These are phyloP conservation scores for Lucilia sericata DNA, from an alignment of 1,140 invertebrate species.

Conservation along the genomic window DNA sequence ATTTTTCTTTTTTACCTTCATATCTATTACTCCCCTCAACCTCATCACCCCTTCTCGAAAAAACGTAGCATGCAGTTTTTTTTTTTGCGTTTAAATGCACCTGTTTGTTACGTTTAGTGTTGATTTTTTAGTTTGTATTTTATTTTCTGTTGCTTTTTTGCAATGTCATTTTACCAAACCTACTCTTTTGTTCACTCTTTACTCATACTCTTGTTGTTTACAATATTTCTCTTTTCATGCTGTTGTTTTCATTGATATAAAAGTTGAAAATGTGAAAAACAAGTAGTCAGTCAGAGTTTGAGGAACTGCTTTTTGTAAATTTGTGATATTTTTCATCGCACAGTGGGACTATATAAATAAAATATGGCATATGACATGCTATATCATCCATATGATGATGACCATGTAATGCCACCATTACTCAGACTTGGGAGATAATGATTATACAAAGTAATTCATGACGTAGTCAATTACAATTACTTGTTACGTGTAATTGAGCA, in stretches of 20 bases:
- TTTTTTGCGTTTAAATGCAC: neutral
- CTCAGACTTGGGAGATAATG: too few relatives aligned
- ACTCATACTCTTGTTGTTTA: neutral
- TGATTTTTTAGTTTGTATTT: neutral
- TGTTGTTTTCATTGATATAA: constrained; percentile 22
- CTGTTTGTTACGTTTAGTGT: constrained; percentile 5
- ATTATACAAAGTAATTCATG: too few relatives aligned
- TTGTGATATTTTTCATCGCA: too few relatives aligned
- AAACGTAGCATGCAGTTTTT: too few relatives aligned
- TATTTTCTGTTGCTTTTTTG: neutral
- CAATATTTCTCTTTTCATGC: neutral
- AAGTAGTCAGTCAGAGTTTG: too few relatives aligned
- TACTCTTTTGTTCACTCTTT: neutral
- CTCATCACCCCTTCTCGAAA: neutral
- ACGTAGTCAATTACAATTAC: too few relatives aligned
- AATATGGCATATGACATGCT: too few relatives aligned
- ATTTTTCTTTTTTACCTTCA: neutral
- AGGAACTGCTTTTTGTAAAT: too few relatives aligned
- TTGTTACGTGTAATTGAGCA: too few relatives aligned
- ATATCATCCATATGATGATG: too few relatives aligned
- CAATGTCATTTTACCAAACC: neutral
- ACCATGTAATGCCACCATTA: too few relatives aligned
- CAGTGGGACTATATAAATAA: too few relatives aligned
- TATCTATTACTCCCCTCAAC: neutral
- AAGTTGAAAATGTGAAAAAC: neutral